Conservation (phyloP, 1,140 invertebrate species). For the Pseudachorutes palmiensis region DNA sequence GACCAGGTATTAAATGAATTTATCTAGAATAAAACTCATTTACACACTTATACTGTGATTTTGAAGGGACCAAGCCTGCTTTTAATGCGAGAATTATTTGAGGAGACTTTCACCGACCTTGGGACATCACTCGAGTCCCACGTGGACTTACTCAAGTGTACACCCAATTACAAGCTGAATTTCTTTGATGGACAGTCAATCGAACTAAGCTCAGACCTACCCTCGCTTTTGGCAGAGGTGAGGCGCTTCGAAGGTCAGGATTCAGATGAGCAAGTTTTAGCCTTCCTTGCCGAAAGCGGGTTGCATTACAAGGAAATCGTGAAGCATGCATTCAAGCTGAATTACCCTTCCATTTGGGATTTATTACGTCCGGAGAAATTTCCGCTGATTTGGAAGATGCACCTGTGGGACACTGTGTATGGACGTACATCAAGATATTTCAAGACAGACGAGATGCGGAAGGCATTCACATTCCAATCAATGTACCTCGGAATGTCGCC, state of each 20-base stretch:
- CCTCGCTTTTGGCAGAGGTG: background rate
- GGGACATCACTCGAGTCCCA: background rate
- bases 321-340: background rate
- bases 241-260: background rate
- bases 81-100: background rate
- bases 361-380: background rate
- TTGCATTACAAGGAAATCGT: background rate
- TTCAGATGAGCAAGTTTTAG: background rate
- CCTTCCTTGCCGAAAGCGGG: background rate
- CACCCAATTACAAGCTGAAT: background rate
- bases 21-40: background rate
- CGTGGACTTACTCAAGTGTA: background rate
- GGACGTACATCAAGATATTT: background rate
- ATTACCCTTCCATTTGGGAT: background rate
- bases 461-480: background rate
- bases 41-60: background rate
- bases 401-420: background rate
- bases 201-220: background rate
- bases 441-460: background rate
- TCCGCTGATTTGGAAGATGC: background rate
- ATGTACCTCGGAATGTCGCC: constrained; percentile 7
- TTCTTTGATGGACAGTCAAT: background rate
- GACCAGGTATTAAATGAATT: background rate
- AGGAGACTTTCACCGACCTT: constrained; percentile 1
- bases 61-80: background rate